Conservation (phyloP, 2,888 invertebrate species). For the Luperina nickerlii region DNA sequence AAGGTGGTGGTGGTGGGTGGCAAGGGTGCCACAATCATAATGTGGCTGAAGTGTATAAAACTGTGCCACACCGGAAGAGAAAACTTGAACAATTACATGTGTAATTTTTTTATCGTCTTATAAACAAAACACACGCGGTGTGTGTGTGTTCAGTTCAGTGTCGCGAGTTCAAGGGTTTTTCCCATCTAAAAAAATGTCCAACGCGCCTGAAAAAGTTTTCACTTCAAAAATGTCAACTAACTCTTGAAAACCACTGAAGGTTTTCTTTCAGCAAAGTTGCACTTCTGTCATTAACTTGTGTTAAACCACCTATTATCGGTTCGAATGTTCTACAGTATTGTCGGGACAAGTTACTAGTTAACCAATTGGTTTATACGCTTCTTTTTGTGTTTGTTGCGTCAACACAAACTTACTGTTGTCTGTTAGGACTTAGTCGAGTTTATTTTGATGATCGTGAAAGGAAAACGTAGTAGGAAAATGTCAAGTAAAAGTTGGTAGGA, state of each 20-base stretch:
- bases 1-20: no score
- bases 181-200: no score
- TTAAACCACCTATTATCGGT: neutral
- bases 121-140: no score
- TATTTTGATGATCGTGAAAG: slow-evolving; percentile 17
- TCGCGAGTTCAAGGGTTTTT: no score
- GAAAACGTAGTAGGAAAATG: neutral
- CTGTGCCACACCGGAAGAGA: no score
- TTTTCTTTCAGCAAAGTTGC: neutral
- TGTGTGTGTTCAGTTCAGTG: no score
- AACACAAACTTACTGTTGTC: slow-evolving; percentile 16
- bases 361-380: slow-evolving; percentile 38
- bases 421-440: neutral
- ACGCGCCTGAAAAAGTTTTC: no score
- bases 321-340: neutral
- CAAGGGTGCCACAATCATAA: no score
- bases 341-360: slow-evolving; percentile 27
- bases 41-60: no score
- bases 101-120: no score
- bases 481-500: neutral
- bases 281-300: slow-evolving; percentile 9
- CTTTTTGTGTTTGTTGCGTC: slow-evolving; percentile 16
- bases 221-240: no score
- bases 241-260: neutral
- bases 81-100: no score